A percentile compares a stretch with the other conserved stretches of the same genome.
Evolutionary conservation across 2,113 vertebrate genomes (phyloP).

Genomic region (Colaptes auratus): DNA sequence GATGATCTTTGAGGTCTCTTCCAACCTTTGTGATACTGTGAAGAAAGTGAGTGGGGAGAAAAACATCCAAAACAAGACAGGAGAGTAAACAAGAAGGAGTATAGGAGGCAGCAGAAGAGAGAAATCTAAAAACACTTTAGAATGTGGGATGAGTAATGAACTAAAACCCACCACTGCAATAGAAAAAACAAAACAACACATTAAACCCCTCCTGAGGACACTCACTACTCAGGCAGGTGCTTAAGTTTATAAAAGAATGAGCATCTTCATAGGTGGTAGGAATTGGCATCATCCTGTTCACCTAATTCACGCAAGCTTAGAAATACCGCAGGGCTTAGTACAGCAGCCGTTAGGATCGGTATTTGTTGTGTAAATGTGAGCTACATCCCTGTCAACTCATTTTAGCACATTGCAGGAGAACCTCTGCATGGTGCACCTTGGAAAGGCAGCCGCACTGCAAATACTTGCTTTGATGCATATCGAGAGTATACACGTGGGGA

Average conservation of each 20-base stretch:
- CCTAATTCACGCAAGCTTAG: background rate
- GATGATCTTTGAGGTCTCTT: too few species aligned
- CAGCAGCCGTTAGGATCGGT: background rate
- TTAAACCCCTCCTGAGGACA: background rate
- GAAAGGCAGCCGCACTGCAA: background rate
- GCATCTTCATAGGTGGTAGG: background rate
- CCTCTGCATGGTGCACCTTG: background rate
- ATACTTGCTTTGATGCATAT: background rate
- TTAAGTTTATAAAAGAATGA: background rate
- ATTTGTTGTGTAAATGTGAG: background rate
- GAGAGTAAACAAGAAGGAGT: background rate
- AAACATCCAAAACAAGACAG: background rate
- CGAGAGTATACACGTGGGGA: background rate
- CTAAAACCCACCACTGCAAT: background rate
- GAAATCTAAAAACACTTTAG: background rate
- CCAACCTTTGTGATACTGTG: too few species aligned
- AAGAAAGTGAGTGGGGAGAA: background rate
- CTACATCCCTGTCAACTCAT: background rate
- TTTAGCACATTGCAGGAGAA: fast-evolving
- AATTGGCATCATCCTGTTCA: background rate
- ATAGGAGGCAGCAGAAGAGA: background rate
- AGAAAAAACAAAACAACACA: background rate
- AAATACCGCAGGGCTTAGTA: background rate
- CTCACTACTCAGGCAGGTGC: background rate
- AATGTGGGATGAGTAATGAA: background rate